Evolutionary conservation across 2,888 invertebrate species (phyloP).

Genomic region (Drosophila mettleri): DNA sequence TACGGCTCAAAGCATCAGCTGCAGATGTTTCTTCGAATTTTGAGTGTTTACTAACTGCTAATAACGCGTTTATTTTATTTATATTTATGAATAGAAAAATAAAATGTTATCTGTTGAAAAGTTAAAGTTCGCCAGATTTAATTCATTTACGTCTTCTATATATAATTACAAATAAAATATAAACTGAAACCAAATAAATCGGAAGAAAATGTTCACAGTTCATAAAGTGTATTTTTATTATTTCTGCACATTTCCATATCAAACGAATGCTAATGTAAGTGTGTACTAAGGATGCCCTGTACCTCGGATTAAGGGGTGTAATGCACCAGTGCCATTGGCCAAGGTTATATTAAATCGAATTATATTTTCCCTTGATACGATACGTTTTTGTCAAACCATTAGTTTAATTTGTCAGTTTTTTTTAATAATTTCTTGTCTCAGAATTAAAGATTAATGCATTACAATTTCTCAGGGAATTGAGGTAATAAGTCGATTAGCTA

Average conservation of each 20-base stretch:
- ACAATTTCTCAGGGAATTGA: conserved; percentile 32
- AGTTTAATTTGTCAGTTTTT: conserved; percentile 15
- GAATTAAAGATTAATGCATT: conserved; percentile 50
- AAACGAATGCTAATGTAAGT: conserved; percentile 40
- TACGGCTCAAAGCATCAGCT: not conserved
- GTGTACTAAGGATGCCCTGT: conserved; percentile 6
- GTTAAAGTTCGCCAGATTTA: no score
- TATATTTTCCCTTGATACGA: conserved; percentile 13
- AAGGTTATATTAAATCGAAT: conserved; percentile 32
- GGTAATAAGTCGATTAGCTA: conserved; percentile 17
- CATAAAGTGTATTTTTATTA: conserved; percentile 4
- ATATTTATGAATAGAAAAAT: no score
- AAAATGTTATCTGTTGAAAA: no score
- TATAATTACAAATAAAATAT: no score
- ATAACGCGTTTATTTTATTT: no score
- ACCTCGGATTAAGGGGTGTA: conserved; percentile 11
- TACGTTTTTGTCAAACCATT: no score
- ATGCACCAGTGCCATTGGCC: conserved; percentile 26
- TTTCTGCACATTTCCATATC: conserved; percentile 42
- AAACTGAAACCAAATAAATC: not conserved
- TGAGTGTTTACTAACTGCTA: not conserved
- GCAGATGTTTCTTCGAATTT: not conserved
- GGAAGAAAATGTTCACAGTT: conserved; percentile 2
- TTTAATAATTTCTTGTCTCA: not conserved
- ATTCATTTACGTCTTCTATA: no score